These are phyloP conservation scores for Seira musarum DNA, from an alignment of 2,888 invertebrate species.

Conservation along the genomic window DNA sequence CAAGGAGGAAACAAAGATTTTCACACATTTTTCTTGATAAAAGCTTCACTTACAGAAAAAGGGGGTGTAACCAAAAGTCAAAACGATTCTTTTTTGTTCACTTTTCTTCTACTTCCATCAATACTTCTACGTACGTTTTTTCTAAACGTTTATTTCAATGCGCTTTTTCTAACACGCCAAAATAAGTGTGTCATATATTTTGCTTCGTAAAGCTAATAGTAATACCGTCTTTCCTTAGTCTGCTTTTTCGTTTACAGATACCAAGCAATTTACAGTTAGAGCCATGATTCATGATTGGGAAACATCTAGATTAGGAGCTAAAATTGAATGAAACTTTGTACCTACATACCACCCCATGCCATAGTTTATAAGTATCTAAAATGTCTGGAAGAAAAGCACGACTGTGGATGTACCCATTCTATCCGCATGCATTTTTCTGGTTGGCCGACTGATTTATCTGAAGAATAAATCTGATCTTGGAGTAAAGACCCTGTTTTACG, in stretches of 20 bases:
- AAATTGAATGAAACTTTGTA: neutral
- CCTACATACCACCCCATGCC: too few species aligned
- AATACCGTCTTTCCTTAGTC: too few species aligned
- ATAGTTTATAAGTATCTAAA: too few species aligned
- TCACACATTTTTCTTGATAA: constrained; percentile 31
- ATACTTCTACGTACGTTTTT: neutral
- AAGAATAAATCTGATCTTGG: constrained; percentile 43
- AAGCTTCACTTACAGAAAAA: neutral
- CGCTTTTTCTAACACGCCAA: too few species aligned
- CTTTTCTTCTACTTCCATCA: constrained; percentile 28
- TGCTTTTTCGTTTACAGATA: neutral
- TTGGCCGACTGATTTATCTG: constrained; percentile 48
- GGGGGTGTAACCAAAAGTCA: constrained; percentile 17
- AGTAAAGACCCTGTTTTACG: constrained; percentile 14
- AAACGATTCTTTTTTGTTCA: constrained; percentile 41
- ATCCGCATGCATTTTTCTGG: constrained; percentile 14
- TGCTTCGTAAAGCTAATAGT: too few species aligned
- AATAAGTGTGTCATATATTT: too few species aligned
- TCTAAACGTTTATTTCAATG: neutral
- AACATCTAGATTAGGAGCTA: constrained; percentile 35
- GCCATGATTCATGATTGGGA: constrained; percentile 49
- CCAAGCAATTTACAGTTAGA: neutral
- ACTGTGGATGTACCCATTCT: neutral
- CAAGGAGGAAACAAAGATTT: constrained; percentile 17
- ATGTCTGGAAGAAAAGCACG: neutral